phyloP scores from a whole-genome alignment of 2,113 vertebrate species.

The Pseudolaguvia tuberculata region DNA sequence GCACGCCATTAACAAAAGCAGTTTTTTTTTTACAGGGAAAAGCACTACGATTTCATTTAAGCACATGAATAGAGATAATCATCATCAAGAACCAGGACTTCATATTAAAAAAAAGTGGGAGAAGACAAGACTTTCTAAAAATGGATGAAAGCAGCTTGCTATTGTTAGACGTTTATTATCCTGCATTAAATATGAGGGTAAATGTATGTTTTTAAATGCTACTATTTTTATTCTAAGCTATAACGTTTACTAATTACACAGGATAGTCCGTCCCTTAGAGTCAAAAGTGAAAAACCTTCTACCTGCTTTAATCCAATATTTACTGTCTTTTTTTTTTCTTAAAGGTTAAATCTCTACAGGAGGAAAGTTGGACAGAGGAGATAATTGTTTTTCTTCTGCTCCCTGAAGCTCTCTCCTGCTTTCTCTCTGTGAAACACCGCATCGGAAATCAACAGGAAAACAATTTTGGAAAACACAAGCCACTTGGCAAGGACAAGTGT shows the following conservation, averaged over 20 bases:
- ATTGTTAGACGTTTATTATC: slow-evolving; percentile 38
- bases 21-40: slow-evolving; percentile 74
- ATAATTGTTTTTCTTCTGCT: slow-evolving; percentile 56
- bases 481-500: slow-evolving; percentile 89
- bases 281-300: slow-evolving; percentile 31
- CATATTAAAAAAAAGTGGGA: slow-evolving; percentile 56
- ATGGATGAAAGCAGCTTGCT: slow-evolving; percentile 29
- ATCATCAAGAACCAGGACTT: slow-evolving; percentile 64
- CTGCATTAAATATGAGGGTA: slow-evolving; percentile 25
- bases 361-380: slow-evolving; percentile 27
- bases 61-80: slow-evolving; percentile 76
- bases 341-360: slow-evolving; percentile 18
- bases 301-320: slow-evolving; percentile 52
- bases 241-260: not conserved
- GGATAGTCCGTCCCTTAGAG: not conserved
- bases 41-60: slow-evolving; percentile 65
- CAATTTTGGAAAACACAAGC: slow-evolving; percentile 79
- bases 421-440: slow-evolving; percentile 66
- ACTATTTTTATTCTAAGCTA: not conserved
- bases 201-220: slow-evolving; percentile 31
- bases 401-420: slow-evolving; percentile 49
- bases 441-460: slow-evolving; percentile 82
- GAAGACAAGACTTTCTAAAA: slow-evolving; percentile 33
- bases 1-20: slow-evolving; percentile 83
- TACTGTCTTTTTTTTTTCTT: slow-evolving; percentile 49